phyloP scores from a whole-genome alignment of 2,113 vertebrate genomes.

The Bucco capensis region DNA sequence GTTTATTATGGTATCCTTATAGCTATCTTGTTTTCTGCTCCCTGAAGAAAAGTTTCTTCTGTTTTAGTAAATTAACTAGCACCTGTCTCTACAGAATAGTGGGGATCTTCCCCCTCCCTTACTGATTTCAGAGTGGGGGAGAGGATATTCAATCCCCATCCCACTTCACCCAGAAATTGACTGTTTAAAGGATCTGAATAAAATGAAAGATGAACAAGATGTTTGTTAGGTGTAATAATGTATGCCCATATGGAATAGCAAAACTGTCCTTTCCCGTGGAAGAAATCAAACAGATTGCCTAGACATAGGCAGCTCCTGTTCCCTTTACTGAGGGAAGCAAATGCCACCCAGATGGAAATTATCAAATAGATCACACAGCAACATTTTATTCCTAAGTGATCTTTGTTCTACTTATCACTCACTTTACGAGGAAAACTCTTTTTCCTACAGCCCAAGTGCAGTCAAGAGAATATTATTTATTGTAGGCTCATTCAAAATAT shows the following conservation, averaged over 20 bases:
- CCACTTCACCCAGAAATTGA: not conserved
- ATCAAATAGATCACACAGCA: slow-evolving; percentile 38
- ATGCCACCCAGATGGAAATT: slow-evolving; percentile 57
- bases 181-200: not conserved
- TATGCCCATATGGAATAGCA: slow-evolving; percentile 24
- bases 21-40: not conserved
- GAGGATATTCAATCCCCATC: not conserved
- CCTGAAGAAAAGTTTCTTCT: not conserved
- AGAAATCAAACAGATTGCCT: slow-evolving; percentile 47
- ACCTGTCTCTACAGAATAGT: not conserved
- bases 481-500: not conserved
- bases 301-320: slow-evolving; percentile 20
- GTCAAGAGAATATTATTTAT: not conserved
- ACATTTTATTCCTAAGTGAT: slow-evolving; percentile 30
- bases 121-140: not conserved
- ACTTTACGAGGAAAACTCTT: not conserved
- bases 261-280: not conserved
- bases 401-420: slow-evolving; percentile 37
- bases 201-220: not conserved
- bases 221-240: slow-evolving; percentile 35
- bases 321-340: not conserved
- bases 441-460: not conserved
- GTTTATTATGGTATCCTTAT: not conserved
- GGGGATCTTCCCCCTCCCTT: not conserved
- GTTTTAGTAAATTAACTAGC: not conserved